Evolutionary conservation across 1,140 invertebrate species (phyloP), one percentile per base, ranked within the genome.

Genomic region (Phymastichus coffea): DNA sequence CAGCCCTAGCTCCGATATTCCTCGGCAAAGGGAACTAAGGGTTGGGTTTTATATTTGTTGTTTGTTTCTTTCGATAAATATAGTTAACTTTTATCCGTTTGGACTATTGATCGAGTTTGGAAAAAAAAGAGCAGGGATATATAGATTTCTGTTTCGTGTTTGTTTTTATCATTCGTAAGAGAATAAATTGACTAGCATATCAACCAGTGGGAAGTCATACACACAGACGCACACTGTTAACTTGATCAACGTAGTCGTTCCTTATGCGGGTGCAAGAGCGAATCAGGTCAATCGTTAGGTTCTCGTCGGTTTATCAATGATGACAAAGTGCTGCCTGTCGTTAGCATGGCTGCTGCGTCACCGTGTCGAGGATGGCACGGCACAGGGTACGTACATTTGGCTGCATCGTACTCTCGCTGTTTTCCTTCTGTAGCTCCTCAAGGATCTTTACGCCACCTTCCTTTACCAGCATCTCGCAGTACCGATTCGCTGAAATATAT

Each of bases 381-480:
- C 80, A 81, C n/a, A 82, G 69, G 25, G 67, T 64, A 53, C 72
- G 72, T 10, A 83, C 74, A 22, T 77, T 72, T 4, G 70, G 70
- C 57, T 81, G 76, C 12, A 71, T 63, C 44, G 46, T 72, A 35
- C 71, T 75, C 8, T 70, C 66, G 37, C 81, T 68, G 4, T 80
- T 69, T 40, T 76, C 57, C 33, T 78, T 68, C 4, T 65, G 57
- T 37, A 74, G 60, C 51, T 86, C 67, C 55, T 75, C 74, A 22
- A 90, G 64, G 28, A 87, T 81, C 17, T 74, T 71, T 28, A 82
- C 78, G 15, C 87, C 87, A 38, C 83, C 81, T 69, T 90, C 88
- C 63, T 83, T 81, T 30, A 83, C 73, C 37, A 91, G 69, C 87
- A 91, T 89, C 47, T 82, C 79, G 69, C 88, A 90, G 65, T 91